A percentile compares a stretch with the other conserved stretches of the same genome.
phyloP scores from a whole-genome alignment of 1,140 invertebrate species.

The Meloidogyne floridensis region DNA sequence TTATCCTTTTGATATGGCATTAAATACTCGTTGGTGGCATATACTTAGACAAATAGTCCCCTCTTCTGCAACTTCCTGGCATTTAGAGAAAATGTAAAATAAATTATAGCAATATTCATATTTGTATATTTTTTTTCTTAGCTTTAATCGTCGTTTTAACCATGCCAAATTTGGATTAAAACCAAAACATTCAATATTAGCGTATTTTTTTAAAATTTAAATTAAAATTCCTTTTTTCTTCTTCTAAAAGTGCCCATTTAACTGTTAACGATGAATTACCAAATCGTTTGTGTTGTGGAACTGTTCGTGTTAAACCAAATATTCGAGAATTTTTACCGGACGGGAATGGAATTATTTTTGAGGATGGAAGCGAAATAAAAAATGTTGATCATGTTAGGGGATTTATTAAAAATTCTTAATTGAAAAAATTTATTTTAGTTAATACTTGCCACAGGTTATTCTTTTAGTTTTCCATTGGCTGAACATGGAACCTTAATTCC shows the following conservation, averaged over 20 bases:
- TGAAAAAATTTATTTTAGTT: conserved; percentile 45
- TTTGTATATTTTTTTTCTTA: not conserved
- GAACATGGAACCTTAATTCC: conserved; percentile 48
- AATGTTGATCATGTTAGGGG: conserved; percentile 64
- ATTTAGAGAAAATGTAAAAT: conserved; percentile 25
- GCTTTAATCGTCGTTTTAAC: conserved; percentile 66
- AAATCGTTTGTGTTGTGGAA: conserved; percentile 69
- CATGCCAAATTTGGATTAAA: conserved; percentile 68
- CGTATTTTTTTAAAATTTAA: conserved; percentile 58
- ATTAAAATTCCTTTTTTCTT: conserved; percentile 47
- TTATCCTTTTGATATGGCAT: conserved; percentile 37
- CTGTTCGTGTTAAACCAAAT: conserved; percentile 67
- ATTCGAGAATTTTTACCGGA: conserved; percentile 64
- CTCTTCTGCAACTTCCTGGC: not conserved
- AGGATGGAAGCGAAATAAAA: conserved; percentile 57
- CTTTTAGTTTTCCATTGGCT: conserved; percentile 46
- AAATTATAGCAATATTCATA: not conserved
- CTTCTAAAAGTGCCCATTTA: conserved; percentile 66
- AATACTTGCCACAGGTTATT: conserved; percentile 49
- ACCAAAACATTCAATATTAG: conserved; percentile 67
- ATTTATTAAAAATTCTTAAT: not conserved
- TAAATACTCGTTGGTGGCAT: conserved; percentile 29
- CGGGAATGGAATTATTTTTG: conserved; percentile 67
- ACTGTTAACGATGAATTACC: conserved; percentile 72
- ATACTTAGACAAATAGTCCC: conserved; percentile 16